A percentile compares a stretch with the other conserved stretches of the same genome.
Conservation (phyloP, 2,888 invertebrate species). For the Callimorpha dominula region DNA sequence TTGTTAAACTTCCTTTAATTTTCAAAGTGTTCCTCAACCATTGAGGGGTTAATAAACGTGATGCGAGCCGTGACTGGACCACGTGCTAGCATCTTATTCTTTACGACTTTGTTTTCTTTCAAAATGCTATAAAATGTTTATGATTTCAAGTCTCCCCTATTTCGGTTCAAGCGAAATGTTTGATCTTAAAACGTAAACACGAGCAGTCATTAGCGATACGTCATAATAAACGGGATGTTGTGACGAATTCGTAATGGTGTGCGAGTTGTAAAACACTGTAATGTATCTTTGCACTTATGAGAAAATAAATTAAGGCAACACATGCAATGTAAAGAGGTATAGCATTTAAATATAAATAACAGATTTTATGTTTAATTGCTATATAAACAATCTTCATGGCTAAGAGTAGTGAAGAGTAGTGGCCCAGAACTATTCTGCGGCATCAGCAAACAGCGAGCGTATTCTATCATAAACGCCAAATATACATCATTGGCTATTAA, state of each 20-base stretch:
- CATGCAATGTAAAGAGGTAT: slow-evolving; percentile 7
- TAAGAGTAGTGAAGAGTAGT: not conserved
- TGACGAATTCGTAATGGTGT: slow-evolving; percentile 48
- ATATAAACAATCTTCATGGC: not conserved
- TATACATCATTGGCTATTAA: too few species aligned
- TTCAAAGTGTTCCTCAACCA: slow-evolving; percentile 7
- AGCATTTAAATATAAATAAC: not conserved
- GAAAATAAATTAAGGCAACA: slow-evolving; percentile 28
- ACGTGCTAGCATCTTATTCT: slow-evolving; percentile 59
- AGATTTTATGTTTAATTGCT: not conserved
- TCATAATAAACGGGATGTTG: slow-evolving; percentile 55
- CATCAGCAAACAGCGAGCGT: too few species aligned
- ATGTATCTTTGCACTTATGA: slow-evolving; percentile 35
- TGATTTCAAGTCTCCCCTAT: slow-evolving; percentile 49
- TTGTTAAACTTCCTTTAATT: not conserved
- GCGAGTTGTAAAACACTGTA: slow-evolving; percentile 36
- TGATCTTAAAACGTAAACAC: slow-evolving; percentile 52
- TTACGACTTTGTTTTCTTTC: slow-evolving; percentile 63
- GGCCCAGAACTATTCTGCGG: too few species aligned
- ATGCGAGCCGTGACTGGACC: slow-evolving; percentile 53
- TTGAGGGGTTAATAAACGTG: slow-evolving; percentile 52
- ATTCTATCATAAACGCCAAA: too few species aligned
- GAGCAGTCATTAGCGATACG: slow-evolving; percentile 51
- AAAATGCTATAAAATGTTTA: slow-evolving; percentile 52
- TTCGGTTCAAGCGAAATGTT: slow-evolving; percentile 48